Evolutionary conservation across 2,113 vertebrate genomes (phyloP).

Genomic region (Boulengeromyrus knoepffleri): DNA sequence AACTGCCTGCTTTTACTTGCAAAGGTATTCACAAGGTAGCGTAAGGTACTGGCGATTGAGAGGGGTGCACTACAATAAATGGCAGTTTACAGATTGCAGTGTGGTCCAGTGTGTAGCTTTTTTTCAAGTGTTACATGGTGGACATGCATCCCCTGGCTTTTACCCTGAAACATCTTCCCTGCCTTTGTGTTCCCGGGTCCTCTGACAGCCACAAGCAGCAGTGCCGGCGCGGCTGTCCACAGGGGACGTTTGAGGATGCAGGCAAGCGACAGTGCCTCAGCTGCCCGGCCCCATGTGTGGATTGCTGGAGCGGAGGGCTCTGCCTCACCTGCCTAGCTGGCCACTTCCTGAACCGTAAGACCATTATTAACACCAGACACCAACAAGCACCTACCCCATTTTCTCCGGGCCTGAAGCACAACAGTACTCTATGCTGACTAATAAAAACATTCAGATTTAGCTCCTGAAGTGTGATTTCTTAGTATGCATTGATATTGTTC

Average conservation of each 20-base stretch:
- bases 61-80: neutral
- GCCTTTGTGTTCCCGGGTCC: neutral
- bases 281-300: conserved; percentile 57
- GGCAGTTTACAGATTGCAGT: neutral
- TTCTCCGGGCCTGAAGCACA: neutral
- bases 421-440: neutral
- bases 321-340: conserved; percentile 61
- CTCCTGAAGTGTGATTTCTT: neutral
- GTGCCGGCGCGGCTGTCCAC: conserved; percentile 65
- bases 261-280: conserved; percentile 49
- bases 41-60: neutral
- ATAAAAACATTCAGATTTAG: neutral
- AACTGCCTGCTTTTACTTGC: neutral
- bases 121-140: neutral
- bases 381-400: neutral
- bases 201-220: conserved; percentile 59
- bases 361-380: neutral
- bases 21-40: neutral
- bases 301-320: conserved; percentile 54
- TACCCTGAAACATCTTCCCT: neutral
- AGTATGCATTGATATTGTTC: neutral
- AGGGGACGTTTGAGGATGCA: conserved; percentile 56
- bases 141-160: neutral
- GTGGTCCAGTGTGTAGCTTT: neutral
- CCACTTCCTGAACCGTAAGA: conserved; percentile 58